These are phyloP conservation scores for Rhynchophorus ferrugineus DNA, from an alignment of 1,140 invertebrate genomes.

Conservation along the genomic window DNA sequence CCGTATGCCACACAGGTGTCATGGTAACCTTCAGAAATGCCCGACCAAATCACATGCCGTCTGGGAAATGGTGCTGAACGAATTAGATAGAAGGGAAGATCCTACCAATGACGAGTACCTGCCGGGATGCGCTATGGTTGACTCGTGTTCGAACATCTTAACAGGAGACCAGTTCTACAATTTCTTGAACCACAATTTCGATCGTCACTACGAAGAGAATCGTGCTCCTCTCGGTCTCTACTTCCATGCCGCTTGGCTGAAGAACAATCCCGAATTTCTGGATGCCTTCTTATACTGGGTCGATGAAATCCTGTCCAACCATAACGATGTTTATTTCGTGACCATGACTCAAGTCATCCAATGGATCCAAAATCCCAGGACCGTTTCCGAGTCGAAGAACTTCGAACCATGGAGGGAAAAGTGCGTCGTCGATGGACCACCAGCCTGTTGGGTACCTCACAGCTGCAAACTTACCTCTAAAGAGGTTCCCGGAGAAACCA, in stretches of 20 bases:
- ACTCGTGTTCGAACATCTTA: constrained; percentile 90
- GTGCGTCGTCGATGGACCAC: constrained; percentile 71
- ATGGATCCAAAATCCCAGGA: constrained; percentile 91
- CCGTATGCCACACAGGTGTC: constrained; percentile 90
- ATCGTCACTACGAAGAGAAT: constrained; percentile 91
- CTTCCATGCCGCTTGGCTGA: constrained; percentile 94
- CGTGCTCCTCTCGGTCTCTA: constrained; percentile 87
- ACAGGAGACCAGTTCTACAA: constrained; percentile 92
- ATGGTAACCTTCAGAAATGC: constrained; percentile 88
- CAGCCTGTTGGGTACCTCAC: constrained; percentile 79
- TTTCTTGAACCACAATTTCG: constrained; percentile 93
- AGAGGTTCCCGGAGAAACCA: constrained; percentile 86
- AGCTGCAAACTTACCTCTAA: constrained; percentile 85
- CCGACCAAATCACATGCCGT: constrained; percentile 87
- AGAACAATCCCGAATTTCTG: constrained; percentile 88
- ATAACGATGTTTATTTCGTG: constrained; percentile 93
- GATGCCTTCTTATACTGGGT: constrained; percentile 93
- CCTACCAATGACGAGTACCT: constrained; percentile 85
- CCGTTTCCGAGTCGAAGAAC: constrained; percentile 75
- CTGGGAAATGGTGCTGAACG: constrained; percentile 98
- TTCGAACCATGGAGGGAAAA: constrained; percentile 93
- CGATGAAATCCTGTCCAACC: constrained; percentile 78
- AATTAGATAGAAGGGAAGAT: constrained; percentile 85
- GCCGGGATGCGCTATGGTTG: constrained; percentile 92
- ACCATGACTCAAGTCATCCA: constrained; percentile 97